Conservation (phyloP, 2,113 vertebrate genomes). For the Prietella phreatophila region DNA sequence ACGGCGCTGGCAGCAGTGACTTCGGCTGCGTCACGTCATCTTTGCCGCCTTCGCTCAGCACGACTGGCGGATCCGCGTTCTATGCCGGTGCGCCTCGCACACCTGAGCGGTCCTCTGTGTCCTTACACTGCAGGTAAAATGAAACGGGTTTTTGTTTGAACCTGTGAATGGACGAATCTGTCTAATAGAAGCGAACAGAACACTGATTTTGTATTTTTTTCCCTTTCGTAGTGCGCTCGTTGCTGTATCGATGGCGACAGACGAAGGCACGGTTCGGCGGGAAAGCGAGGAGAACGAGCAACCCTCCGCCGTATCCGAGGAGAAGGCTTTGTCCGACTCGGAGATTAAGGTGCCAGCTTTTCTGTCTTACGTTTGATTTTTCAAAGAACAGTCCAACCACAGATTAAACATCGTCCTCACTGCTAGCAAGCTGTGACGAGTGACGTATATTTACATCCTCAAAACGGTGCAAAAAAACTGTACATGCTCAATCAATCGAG, state of each 20-base stretch:
- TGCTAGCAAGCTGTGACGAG: too few relatives aligned
- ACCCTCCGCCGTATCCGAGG: constrained; percentile 63
- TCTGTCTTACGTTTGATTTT: neutral
- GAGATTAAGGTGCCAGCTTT: constrained; percentile 74
- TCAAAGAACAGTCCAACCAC: neutral
- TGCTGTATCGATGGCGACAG: constrained; percentile 1
- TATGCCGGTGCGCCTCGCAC: constrained; percentile 43
- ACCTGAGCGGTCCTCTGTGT: constrained; percentile 46
- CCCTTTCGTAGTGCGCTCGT: constrained; percentile 42
- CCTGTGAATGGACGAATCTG: neutral
- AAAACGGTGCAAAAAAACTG: too few relatives aligned
- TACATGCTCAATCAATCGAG: too few relatives aligned
- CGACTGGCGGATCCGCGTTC: constrained; percentile 49
- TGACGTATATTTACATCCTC: too few relatives aligned
- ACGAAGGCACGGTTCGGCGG: constrained; percentile 32
- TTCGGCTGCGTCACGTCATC: neutral
- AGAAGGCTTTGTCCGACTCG: constrained; percentile 74
- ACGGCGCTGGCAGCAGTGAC: neutral
- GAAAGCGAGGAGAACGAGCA: constrained; percentile 62
- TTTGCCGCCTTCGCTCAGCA: neutral
- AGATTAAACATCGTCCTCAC: neutral
- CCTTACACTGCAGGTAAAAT: constrained; percentile 60
- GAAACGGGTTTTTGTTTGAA: too few relatives aligned
- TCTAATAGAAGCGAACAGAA: neutral
- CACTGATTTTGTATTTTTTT: too few relatives aligned